Base-by-base conservation (phyloP, 2,888 invertebrate species). In the Frankliniella intonsa region DNA sequence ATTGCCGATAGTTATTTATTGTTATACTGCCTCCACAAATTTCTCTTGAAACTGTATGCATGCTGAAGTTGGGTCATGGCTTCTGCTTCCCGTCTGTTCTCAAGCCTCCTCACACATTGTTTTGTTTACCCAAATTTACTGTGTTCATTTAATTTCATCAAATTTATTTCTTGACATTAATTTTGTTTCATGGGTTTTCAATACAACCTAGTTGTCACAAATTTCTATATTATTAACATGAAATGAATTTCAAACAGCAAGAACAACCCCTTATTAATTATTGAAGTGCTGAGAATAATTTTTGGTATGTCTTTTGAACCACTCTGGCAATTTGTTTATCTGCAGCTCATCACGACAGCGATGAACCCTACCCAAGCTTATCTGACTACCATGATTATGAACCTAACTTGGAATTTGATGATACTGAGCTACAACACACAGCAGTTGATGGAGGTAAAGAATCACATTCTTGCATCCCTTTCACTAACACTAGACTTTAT, bases 371-470 rank as follows among this genome's bases (percentile, higher is more conserved):
- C 87, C 95, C 95, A 81, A 97, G 97, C 88, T 90, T 97, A 83
- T 96, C 96, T 55, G 97, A 96, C 89, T 94, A 93, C 87, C 96
- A 96, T 87, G 97, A 97, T 89, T 95, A 97, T 88, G 98, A 98
- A 88, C 97, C 97, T 19, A 95, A 96, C 89, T 90, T 98, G 87
- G 97, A 98, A 88, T 98, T 98, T 90, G 98, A 98, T 90, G 98
- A 98, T 88, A 95, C 96, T 19, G 98, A 98, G 89, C 89, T 96
- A 83, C 92, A 92, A 86, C 92, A 93, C 86, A 90, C 92, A 83
- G 90, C 92, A 81, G 90, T 92, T 82, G 91, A 92, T 85, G 90
- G 93, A 87, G 93, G 95, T 94, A 90, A 91, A 89, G 85, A 81
- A 87, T 88, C 86, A 82, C 85, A 38, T 38, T 38, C 38, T 38